phyloP scores from a whole-genome alignment of 2,797 vertebrate genomes.

The Limnodromus scolopaceus region DNA sequence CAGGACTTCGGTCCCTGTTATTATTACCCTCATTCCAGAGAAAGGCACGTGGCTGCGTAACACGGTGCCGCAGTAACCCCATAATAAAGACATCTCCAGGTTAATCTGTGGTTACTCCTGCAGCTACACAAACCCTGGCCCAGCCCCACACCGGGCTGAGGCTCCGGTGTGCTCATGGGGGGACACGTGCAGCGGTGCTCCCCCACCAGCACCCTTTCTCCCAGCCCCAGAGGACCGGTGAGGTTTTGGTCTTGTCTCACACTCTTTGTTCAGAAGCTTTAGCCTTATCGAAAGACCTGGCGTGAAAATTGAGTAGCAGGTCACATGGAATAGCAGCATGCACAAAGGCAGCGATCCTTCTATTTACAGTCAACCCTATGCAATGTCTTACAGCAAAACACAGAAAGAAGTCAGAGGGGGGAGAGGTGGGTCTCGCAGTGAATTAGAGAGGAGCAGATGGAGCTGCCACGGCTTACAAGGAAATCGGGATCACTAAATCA shows the following conservation, averaged over 20 bases:
- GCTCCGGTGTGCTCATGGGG: rapidly evolving
- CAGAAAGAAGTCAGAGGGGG: neutral
- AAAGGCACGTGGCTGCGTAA: neutral
- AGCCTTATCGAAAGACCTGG: neutral
- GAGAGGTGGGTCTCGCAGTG: rapidly evolving
- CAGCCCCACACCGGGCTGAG: neutral
- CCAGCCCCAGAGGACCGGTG: neutral
- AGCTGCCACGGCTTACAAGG: neutral
- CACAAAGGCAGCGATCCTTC: neutral
- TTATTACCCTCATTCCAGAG: neutral
- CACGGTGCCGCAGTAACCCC: rapidly evolving
- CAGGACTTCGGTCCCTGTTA: neutral
- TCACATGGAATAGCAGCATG: neutral
- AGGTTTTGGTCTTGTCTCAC: neutral
- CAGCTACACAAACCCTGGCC: neutral
- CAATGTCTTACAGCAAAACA: neutral
- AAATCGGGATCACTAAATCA: neutral
- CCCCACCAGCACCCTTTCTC: neutral
- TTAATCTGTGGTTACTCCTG: neutral
- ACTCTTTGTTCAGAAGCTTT: neutral
- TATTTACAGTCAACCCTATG: neutral
- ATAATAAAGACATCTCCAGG: neutral
- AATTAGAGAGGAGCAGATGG: neutral
- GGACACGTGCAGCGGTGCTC: rapidly evolving
- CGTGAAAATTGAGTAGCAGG: neutral